Evolutionary conservation across 92 coral and sea anemone species (phyloP).

Genomic region (Phenganax subtilis): DNA sequence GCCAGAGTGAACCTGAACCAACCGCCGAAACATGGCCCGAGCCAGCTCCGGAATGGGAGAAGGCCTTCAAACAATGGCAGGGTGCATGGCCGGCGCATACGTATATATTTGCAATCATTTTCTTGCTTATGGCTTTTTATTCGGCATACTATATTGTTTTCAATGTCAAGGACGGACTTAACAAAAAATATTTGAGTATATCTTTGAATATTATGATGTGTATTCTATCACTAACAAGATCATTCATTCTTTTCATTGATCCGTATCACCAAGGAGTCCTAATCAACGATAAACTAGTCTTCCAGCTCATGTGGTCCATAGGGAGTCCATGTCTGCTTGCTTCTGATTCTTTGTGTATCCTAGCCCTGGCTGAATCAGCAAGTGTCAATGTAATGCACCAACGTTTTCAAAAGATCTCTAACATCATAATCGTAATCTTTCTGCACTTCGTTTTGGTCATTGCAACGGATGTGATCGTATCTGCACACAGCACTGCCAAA

Average conservation of each 20-base stretch:
- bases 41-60: constrained; percentile 87
- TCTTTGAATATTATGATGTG: constrained; percentile 78
- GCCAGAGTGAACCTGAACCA: constrained; percentile 58
- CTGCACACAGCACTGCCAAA: constrained; percentile 72
- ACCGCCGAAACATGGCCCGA: constrained; percentile 93
- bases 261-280: constrained; percentile 86
- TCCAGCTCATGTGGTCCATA: constrained; percentile 86
- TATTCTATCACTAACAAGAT: constrained; percentile 66
- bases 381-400: constrained; percentile 65
- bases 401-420: constrained; percentile 56
- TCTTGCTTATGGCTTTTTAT: constrained; percentile 65
- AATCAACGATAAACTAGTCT: constrained; percentile 51
- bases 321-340: constrained; percentile 93
- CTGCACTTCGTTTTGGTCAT: constrained; percentile 70
- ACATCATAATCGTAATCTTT: constrained; percentile 51
- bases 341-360: constrained; percentile 80
- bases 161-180: constrained; percentile 78
- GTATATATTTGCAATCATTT: constrained; percentile 63
- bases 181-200: constrained; percentile 68
- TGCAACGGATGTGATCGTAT: constrained; percentile 64
- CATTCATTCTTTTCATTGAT: constrained; percentile 75
- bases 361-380: constrained; percentile 82
- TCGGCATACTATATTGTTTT: constrained; percentile 71
- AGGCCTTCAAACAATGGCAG: constrained; percentile 75
- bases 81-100: constrained; percentile 79